Conservation (phyloP, 2,797 vertebrate species). For the Otolemur crassicaudatus region DNA sequence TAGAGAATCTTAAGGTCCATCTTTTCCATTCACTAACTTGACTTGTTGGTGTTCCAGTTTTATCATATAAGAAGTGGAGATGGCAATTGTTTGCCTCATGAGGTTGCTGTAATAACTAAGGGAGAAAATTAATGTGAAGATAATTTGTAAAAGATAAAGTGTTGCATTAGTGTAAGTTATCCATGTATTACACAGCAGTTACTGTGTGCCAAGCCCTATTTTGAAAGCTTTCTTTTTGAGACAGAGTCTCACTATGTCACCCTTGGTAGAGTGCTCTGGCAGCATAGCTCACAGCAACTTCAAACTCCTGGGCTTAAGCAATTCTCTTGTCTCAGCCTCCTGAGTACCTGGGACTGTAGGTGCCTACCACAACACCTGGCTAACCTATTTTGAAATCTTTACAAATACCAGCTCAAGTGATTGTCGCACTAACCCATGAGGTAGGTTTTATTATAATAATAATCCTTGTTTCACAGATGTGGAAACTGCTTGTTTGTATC, state of each 20-base stretch:
- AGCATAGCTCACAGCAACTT: too few relatives aligned
- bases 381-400: constrained; percentile 57
- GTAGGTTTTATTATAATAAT: constrained; percentile 33
- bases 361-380: too few relatives aligned
- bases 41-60: constrained; percentile 7
- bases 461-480: constrained; percentile 29
- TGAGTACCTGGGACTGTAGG: too few relatives aligned
- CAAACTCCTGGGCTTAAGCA: too few relatives aligned
- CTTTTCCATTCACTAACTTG: neutral
- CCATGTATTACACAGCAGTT: constrained; percentile 51
- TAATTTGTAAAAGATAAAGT: constrained; percentile 56
- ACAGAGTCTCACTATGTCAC: too few relatives aligned
- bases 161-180: constrained; percentile 53
- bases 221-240: constrained; percentile 39
- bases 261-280: too few relatives aligned
- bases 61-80: neutral
- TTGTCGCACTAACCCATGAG: constrained; percentile 44
- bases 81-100: constrained; percentile 33
- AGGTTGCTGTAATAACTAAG: constrained; percentile 19
- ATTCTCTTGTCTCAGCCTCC: too few relatives aligned
- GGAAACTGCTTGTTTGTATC: constrained; percentile 19
- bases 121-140: constrained; percentile 64
- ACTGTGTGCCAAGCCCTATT: constrained; percentile 50
- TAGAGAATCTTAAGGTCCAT: neutral
- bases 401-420: constrained; percentile 64